A percentile compares a stretch with the other conserved stretches of the same genome.
Conservation (phyloP, 2,113 vertebrate species). For the Taxidea taxus region DNA sequence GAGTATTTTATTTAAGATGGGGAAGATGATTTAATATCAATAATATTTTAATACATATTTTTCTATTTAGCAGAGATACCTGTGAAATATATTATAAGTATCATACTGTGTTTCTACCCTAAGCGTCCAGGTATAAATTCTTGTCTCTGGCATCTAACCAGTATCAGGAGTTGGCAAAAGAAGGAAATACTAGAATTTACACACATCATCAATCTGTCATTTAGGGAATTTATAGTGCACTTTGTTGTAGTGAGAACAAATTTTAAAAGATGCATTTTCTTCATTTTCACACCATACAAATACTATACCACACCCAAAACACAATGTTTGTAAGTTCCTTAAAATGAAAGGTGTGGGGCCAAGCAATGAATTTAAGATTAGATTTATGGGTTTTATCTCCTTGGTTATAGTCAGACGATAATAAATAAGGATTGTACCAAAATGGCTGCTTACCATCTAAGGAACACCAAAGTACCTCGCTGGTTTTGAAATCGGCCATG, state of each 20-base stretch:
- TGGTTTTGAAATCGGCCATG: neutral
- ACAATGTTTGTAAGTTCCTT: neutral
- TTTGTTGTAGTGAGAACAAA: conserved; percentile 16
- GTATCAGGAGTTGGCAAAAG: conserved; percentile 17
- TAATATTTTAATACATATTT: neutral
- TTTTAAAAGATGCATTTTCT: neutral
- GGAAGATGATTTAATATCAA: neutral
- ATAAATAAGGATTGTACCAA: neutral
- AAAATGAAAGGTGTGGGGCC: neutral
- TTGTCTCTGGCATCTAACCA: neutral
- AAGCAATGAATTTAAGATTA: neutral
- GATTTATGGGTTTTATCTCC: neutral
- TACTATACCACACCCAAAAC: neutral
- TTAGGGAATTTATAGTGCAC: neutral
- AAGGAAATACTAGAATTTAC: conserved; percentile 36
- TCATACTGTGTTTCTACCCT: neutral
- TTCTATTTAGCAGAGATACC: neutral
- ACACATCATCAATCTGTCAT: neutral
- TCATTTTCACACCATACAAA: neutral
- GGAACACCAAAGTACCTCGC: neutral
- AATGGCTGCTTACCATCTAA: neutral
- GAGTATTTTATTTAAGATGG: neutral
- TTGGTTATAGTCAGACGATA: neutral
- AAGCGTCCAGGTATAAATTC: neutral
- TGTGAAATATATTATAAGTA: neutral